phyloP scores from a whole-genome alignment of 2,113 vertebrate species.

The Erpornis zantholeuca region DNA sequence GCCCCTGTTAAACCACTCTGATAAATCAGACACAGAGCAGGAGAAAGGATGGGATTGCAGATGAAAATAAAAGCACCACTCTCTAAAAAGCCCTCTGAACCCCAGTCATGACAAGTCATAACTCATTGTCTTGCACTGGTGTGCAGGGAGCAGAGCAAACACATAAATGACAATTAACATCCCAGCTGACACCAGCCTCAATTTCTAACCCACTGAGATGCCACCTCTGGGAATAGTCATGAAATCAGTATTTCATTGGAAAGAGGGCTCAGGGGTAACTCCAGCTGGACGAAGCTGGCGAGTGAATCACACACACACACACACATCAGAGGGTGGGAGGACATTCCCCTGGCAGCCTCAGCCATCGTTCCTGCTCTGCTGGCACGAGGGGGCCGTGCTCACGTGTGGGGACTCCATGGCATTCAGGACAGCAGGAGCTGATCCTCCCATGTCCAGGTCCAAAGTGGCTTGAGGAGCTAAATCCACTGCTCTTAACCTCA shows the following conservation, averaged over 20 bases:
- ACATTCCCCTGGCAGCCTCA: not conserved
- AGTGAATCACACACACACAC: not conserved
- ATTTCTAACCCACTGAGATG: not conserved
- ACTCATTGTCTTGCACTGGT: not conserved
- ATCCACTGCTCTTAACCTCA: not conserved
- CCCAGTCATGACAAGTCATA: not conserved
- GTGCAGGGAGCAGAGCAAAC: not conserved
- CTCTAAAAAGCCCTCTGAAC: not conserved
- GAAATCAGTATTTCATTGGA: not conserved
- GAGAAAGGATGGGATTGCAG: not conserved
- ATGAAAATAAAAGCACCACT: not conserved
- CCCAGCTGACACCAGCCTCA: not conserved
- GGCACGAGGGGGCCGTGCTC: not conserved
- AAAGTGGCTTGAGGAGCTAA: not conserved
- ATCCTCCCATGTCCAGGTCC: accelerated
- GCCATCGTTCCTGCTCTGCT: accelerated
- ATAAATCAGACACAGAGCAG: not conserved
- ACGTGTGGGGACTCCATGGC: accelerated
- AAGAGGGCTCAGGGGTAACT: not conserved
- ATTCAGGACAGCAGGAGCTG: not conserved
- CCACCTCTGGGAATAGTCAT: not conserved
- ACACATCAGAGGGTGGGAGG: not conserved
- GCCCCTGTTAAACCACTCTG: not conserved
- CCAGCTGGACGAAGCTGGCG: not conserved
- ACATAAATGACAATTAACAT: not conserved